These are phyloP conservation scores for Eunapius fragilis DNA, from an alignment of 37 sponge, comb jelly and placozoan genomes.

Conservation along the genomic window DNA sequence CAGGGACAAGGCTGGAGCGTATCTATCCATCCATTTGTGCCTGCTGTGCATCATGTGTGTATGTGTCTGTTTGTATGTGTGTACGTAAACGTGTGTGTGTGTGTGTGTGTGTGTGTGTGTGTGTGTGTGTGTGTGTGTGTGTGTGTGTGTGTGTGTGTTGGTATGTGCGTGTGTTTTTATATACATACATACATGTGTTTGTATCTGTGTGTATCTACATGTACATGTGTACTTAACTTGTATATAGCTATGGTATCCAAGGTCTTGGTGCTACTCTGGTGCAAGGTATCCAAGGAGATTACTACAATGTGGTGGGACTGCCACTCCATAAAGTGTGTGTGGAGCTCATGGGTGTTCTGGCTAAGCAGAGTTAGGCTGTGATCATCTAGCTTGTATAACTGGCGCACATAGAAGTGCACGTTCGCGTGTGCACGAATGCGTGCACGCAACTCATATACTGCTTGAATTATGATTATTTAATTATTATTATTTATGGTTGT, in stretches of 20 bases:
- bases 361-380: slow-evolving; percentile 3
- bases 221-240: background rate
- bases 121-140: background rate
- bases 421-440: too few species aligned
- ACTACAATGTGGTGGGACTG: slow-evolving; percentile 91
- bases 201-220: background rate
- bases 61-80: background rate
- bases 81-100: background rate
- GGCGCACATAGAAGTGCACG: too few species aligned
- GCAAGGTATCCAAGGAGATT: slow-evolving; percentile 79
- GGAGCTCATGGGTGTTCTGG: slow-evolving; percentile 53
- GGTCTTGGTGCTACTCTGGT: slow-evolving; percentile 88
- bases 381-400: too few species aligned
- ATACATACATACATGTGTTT: background rate
- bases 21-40: slow-evolving; percentile 32
- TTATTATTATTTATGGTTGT: too few species aligned
- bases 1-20: slow-evolving; percentile 93
- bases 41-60: background rate
- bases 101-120: background rate
- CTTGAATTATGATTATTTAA: too few species aligned
- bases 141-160: background rate
- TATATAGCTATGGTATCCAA: slow-evolving; percentile 86
- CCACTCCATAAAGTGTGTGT: slow-evolving; percentile 77
- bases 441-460: too few species aligned
- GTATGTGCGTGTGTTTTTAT: background rate